A percentile compares a stretch with the other conserved stretches of the same genome.
phyloP scores from a whole-genome alignment of 1,140 invertebrate species.

The Drosophila elegans region DNA sequence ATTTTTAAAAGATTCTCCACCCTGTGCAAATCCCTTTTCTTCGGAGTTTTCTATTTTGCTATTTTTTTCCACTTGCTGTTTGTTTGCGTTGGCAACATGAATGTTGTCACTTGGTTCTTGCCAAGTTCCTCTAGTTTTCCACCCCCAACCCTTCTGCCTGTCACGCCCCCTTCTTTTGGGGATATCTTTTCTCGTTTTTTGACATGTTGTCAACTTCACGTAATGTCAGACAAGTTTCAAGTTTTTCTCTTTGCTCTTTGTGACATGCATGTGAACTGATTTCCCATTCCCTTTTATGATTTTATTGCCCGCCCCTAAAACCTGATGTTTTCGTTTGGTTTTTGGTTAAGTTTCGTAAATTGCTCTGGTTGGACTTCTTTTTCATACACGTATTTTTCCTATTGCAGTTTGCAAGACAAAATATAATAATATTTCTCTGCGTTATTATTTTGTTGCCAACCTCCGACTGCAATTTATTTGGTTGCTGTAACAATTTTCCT shows the following conservation, averaged over 20 bases:
- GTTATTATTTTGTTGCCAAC: neutral
- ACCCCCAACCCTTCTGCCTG: neutral
- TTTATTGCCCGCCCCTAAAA: neutral
- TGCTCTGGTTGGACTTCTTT: conserved; percentile 1
- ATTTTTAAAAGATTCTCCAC: neutral
- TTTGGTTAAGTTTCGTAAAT: conserved; percentile 32
- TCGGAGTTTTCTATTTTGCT: neutral
- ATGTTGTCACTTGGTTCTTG: conserved; percentile 75
- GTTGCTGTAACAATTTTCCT: conserved; percentile 4
- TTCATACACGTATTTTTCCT: neutral
- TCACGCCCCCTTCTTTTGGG: conserved; percentile 43
- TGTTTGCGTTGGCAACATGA: conserved; percentile 82
- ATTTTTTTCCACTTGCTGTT: conserved; percentile 36
- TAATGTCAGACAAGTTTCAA: conserved; percentile 79
- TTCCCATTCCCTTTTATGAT: neutral
- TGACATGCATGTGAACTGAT: conserved; percentile 66
- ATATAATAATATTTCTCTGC: conserved; percentile 9
- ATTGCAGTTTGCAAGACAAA: conserved; percentile 4
- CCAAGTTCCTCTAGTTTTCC: conserved; percentile 52
- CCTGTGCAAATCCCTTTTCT: conserved; percentile 1
- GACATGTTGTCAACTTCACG: conserved; percentile 81
- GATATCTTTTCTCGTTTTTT: conserved; percentile 79
- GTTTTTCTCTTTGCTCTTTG: conserved; percentile 51
- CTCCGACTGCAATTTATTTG: neutral
- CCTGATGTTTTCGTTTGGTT: conserved; percentile 13